Conservation (phyloP, 2,113 vertebrate species). For the Castor canadensis region DNA sequence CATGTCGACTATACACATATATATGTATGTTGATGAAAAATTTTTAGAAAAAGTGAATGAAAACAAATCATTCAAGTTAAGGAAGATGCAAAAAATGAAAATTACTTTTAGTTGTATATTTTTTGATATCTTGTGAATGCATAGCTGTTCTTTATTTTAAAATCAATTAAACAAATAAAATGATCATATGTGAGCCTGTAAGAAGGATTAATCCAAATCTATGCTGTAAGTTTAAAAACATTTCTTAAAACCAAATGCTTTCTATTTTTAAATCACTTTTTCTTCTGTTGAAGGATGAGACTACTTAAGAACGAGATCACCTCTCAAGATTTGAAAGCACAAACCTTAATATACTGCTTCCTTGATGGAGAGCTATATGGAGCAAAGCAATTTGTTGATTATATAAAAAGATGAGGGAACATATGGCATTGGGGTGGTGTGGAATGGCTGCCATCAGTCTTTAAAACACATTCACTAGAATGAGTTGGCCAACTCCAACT, state of each 20-base stretch:
- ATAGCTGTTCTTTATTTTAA: background rate
- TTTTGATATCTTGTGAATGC: background rate
- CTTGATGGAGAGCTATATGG: background rate
- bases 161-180: background rate
- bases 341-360: background rate
- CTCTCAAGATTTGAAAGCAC: background rate
- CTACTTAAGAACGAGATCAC: background rate
- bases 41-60: background rate
- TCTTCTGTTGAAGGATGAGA: background rate
- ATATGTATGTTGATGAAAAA: background rate
- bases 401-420: background rate
- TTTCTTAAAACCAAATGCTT: too few relatives aligned
- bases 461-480: background rate
- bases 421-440: background rate
- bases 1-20: background rate
- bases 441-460: background rate
- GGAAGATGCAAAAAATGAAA: background rate
- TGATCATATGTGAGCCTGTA: background rate
- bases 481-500: background rate
- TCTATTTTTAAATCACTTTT: too few relatives aligned
- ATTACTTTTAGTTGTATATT: background rate
- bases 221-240: background rate
- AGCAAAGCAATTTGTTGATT: background rate
- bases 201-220: background rate
- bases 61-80: background rate